Conservation (phyloP, 2,113 vertebrate species). For the Rhynchomys soricoides region DNA sequence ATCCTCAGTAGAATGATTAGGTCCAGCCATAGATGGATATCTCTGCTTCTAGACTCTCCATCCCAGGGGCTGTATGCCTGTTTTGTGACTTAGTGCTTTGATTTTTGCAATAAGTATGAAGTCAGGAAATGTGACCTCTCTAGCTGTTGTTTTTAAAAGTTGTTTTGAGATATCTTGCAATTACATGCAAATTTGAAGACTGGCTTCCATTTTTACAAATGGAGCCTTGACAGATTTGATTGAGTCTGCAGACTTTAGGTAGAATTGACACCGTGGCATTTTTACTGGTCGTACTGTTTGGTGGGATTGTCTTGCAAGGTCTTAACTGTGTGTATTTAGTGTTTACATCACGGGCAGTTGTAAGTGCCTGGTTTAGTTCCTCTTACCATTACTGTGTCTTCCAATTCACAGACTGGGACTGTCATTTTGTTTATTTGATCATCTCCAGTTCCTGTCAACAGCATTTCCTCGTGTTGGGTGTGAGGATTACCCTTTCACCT, state of each 20-base stretch:
- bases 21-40: neutral
- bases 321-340: neutral
- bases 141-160: neutral
- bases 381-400: neutral
- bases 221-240: neutral
- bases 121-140: neutral
- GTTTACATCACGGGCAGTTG: neutral
- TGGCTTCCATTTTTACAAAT: slow-evolving; percentile 4
- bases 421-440: neutral
- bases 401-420: neutral
- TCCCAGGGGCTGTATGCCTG: neutral
- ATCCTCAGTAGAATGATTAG: neutral
- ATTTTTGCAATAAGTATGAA: slow-evolving; percentile 23
- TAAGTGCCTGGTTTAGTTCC: neutral
- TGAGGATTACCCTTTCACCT: neutral
- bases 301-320: neutral
- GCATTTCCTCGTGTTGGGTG: neutral
- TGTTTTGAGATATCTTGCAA: neutral
- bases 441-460: neutral
- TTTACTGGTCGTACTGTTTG: neutral
- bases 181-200: neutral
- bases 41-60: neutral
- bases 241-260: neutral
- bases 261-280: neutral
- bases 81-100: neutral